These are phyloP conservation scores for Plectropomus leopardus DNA, from an alignment of 2,113 vertebrate genomes.

Conservation along the genomic window DNA sequence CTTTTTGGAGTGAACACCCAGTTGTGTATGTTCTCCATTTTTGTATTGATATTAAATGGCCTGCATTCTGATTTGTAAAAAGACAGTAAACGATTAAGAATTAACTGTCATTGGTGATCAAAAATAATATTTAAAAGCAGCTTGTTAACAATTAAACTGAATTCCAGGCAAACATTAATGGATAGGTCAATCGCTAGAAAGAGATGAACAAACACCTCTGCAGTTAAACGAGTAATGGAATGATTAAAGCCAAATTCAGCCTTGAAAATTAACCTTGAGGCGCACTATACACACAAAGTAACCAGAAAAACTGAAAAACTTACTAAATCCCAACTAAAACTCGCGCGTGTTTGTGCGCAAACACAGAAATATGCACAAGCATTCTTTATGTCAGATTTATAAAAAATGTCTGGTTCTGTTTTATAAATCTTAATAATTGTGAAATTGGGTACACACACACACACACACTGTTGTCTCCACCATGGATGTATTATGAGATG, in stretches of 20 bases:
- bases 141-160: neutral
- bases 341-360: no score
- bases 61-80: constrained; percentile 25
- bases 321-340: neutral
- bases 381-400: neutral
- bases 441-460: no score
- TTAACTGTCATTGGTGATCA: neutral
- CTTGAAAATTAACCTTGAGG: neutral
- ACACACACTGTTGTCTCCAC: no score
- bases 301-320: neutral
- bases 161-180: neutral
- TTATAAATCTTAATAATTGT: neutral
- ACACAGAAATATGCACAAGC: neutral
- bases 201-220: neutral
- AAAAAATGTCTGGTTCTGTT: neutral
- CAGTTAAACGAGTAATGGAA: neutral
- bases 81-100: neutral
- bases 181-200: neutral
- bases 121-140: constrained; percentile 4
- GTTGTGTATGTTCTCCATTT: neutral
- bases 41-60: constrained; percentile 1
- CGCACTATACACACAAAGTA: neutral
- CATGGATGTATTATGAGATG: no score
- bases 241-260: constrained; percentile 10
- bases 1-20: constrained; percentile 1